Conservation (phyloP, 2,113 vertebrate genomes). For the Entomyzon cyanotis region DNA sequence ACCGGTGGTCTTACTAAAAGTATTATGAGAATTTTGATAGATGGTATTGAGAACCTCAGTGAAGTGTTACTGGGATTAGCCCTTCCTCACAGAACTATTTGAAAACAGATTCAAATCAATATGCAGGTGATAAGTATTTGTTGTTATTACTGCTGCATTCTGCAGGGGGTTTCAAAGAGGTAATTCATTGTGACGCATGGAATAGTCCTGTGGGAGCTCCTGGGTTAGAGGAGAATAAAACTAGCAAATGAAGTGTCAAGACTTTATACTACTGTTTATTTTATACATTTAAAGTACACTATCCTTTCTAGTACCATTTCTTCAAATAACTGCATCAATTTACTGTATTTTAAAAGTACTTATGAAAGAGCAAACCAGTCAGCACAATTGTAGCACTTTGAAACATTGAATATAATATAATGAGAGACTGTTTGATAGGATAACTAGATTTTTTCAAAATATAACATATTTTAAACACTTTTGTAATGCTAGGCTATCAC, state of each 20-base stretch:
- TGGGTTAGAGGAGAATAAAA: slow-evolving; percentile 29
- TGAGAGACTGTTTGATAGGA: not conserved
- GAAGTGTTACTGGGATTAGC: not conserved
- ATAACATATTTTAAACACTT: not conserved
- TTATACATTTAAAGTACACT: slow-evolving; percentile 27
- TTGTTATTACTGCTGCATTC: slow-evolving; percentile 28
- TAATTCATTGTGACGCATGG: not conserved
- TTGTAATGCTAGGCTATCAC: not conserved
- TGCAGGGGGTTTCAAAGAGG: not conserved
- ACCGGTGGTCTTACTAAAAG: not conserved
- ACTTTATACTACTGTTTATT: slow-evolving; percentile 43
- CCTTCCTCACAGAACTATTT: not conserved
- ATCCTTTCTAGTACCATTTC: not conserved
- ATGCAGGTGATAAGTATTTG: slow-evolving; percentile 29
- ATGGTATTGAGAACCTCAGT: not conserved
- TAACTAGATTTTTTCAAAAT: not conserved
- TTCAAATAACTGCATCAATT: not conserved
- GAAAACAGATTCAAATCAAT: slow-evolving; percentile 39
- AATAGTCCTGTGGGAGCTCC: slow-evolving; percentile 8
- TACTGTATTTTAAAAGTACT: not conserved
- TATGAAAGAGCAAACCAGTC: not conserved
- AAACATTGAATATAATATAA: not conserved
- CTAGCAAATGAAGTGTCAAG: slow-evolving; percentile 52
- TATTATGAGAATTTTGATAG: not conserved
- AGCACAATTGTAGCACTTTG: not conserved